Percentiles rank a stretch among this genome's conserved stretches.
These are phyloP conservation scores for Sebastes schlegelii DNA, from an alignment of 2,113 vertebrate genomes.

Conservation along the genomic window DNA sequence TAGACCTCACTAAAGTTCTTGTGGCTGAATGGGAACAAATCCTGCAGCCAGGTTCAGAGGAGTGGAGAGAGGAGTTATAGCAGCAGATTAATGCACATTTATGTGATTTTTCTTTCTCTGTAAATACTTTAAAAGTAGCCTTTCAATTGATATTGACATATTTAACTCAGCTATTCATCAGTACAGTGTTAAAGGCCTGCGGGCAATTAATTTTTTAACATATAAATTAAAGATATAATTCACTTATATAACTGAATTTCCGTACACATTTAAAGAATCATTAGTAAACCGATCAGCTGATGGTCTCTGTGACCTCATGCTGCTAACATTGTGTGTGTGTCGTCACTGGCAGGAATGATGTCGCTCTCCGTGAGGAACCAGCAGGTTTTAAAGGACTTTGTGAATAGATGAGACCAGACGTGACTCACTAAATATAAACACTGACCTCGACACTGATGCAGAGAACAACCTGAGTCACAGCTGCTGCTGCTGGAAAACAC, in stretches of 20 bases:
- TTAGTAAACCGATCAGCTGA: conserved; percentile 4
- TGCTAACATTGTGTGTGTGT: not conserved
- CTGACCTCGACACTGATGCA: conserved; percentile 19
- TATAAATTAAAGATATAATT: not conserved
- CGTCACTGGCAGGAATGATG: conserved; percentile 13
- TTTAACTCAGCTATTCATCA: not conserved
- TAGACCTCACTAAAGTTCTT: not conserved
- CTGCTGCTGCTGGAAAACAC: not conserved
- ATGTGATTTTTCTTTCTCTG: not conserved
- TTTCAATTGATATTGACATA: not conserved
- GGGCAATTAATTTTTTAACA: not conserved
- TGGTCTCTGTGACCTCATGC: conserved; percentile 2
- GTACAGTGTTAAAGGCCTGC: not conserved
- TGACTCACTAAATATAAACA: conserved; percentile 40
- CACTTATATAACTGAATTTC: not conserved
- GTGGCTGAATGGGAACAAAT: not conserved
- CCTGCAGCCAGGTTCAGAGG: not conserved
- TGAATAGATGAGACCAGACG: conserved; percentile 31
- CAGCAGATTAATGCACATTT: no score
- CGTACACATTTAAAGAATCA: not conserved
- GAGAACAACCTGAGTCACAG: conserved; percentile 43
- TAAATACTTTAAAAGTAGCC: not conserved
- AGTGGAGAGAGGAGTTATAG: no score
- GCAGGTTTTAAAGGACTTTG: conserved; percentile 14
- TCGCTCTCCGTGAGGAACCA: not conserved